phyloP scores from a whole-genome alignment of 2,888 invertebrate species.

The Pollenia amentaria region DNA sequence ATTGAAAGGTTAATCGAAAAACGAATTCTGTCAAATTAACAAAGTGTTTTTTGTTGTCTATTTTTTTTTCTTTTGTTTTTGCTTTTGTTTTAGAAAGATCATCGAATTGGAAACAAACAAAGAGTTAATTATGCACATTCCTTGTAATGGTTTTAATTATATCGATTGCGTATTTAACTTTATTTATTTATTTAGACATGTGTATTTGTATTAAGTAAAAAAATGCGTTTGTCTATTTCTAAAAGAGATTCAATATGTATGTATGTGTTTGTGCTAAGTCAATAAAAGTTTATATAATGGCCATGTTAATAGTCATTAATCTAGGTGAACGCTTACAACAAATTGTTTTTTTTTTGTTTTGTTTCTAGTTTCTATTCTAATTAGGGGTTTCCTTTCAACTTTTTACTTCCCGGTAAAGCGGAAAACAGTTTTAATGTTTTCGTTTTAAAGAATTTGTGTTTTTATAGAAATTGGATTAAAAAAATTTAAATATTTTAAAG shows the following conservation, averaged over 20 bases:
- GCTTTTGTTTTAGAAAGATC: too few relatives aligned
- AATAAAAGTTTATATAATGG: slow-evolving; percentile 46
- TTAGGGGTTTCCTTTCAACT: too few relatives aligned
- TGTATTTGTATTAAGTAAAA: background rate
- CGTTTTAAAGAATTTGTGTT: too few relatives aligned
- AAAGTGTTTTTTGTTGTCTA: background rate
- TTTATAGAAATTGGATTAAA: too few relatives aligned
- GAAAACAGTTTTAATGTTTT: too few relatives aligned
- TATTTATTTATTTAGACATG: slow-evolving; percentile 17
- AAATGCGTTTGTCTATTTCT: background rate
- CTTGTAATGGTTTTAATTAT: slow-evolving; percentile 39
- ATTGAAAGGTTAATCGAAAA: background rate
- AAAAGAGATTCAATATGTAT: background rate
- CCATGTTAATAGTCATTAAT: slow-evolving; percentile 57
- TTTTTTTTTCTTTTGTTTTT: too few relatives aligned
- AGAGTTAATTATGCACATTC: slow-evolving; percentile 6
- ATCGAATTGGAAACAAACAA: background rate
- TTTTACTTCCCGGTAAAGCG: too few relatives aligned
- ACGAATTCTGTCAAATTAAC: background rate
- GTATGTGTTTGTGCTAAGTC: background rate
- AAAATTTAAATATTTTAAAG: too few relatives aligned
- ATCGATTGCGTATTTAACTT: slow-evolving; percentile 49
- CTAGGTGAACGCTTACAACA: slow-evolving; percentile 55
- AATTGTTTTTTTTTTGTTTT: slow-evolving; percentile 38
- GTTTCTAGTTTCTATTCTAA: background rate